Conservation (phyloP, 2,113 vertebrate genomes). For the Odobenus rosmarus region DNA sequence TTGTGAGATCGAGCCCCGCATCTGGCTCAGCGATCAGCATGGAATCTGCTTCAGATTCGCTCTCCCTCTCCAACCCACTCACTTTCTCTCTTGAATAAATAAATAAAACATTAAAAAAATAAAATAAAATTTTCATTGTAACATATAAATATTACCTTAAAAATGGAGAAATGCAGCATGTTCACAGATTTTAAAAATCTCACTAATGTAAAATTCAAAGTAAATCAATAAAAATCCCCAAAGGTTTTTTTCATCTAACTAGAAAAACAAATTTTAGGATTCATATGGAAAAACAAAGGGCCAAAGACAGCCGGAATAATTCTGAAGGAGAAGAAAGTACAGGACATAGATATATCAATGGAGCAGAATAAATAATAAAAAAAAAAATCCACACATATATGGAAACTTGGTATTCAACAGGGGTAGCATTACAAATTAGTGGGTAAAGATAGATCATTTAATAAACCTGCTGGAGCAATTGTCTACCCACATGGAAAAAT, state of each 20-base stretch:
- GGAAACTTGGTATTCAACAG: neutral
- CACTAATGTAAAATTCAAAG: neutral
- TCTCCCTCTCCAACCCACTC: neutral
- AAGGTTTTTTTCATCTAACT: neutral
- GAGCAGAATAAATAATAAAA: neutral
- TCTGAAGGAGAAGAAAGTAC: neutral
- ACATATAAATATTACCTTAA: neutral
- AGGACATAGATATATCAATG: neutral
- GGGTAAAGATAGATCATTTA: neutral
- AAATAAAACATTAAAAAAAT: too few species aligned
- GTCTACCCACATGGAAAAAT: neutral
- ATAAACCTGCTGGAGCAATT: neutral
- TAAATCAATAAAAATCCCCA: neutral
- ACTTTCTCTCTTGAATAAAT: too few species aligned
- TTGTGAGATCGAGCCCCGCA: neutral
- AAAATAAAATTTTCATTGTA: neutral
- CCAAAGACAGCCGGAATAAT: neutral
- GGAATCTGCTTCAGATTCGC: neutral
- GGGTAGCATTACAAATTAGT: neutral
- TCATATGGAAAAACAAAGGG: neutral
- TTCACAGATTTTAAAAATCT: neutral
- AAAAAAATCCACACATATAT: neutral
- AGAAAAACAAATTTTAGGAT: neutral
- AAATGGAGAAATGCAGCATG: neutral
- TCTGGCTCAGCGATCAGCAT: neutral